Evolutionary conservation across 2,113 vertebrate species (phyloP), one percentile per base, ranked within the genome.

Genomic region (Epinephelus fuscoguttatus): DNA sequence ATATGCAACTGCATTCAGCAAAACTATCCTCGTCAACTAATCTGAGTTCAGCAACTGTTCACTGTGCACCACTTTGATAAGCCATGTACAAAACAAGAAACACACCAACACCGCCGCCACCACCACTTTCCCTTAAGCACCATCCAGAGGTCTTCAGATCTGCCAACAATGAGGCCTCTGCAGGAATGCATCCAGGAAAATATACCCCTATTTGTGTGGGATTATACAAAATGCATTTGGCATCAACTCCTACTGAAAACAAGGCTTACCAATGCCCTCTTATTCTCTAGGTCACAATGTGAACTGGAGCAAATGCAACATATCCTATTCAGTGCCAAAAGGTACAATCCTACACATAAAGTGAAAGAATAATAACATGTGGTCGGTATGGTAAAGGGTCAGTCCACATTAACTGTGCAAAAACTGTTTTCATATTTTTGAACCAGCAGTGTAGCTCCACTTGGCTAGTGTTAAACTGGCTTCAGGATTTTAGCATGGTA

Each of bases 31-130:
- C 67, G 70, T 84, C 78, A 63, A 85, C 66, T 61, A 74, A 88
- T 90, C 73, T 80, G 40, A 56, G 52, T 78, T 69, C 72, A 66
- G 81, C 89, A 86, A 85, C 88, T 90, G 85, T 81, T 92, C 61
- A 21, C 72, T 63, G 61, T 80, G 89, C 59, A 77, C 52, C n/a
- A 10, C 14, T 77, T 75, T 78, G 75, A 80, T 78, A 84, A 73
- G 63, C 61, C 37, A 53, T 74, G 74, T 77, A 13, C 40, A 77
- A 84, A 90, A 84, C 76, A 75, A 78, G 33, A 78, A 60, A 4
- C 55, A 33, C 67, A 33, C 37, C 23, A 15, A 57, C 62, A 37
- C 67, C 61, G 33, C 61, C 37, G 19, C 42, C 62, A 12, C 69
- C 74, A 47, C 59, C 80, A 50, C 55, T 63, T 76, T 74, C 69